Base-by-base conservation (phyloP, 2,113 vertebrate genomes). In the Ia io region DNA sequence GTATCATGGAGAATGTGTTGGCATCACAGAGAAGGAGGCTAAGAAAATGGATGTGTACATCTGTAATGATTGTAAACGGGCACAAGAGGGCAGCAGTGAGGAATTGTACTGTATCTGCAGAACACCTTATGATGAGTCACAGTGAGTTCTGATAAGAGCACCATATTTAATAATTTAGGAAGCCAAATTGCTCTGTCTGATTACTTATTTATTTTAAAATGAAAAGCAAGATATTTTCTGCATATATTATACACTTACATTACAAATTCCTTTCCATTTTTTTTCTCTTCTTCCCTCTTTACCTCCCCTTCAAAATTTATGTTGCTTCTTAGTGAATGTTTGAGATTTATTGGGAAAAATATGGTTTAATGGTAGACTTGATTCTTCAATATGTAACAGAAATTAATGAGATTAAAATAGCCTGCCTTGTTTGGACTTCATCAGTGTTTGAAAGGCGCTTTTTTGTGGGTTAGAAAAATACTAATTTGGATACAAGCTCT, bases 21-120 rank as follows among this genome's bases (percentile, higher is more conserved):
- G 99, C 96, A 99, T 99, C 99, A 99, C 99, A 51, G 99, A 99
- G 98, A 99, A 99, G 98, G 99, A 99, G 98, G 99, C 99, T 98
- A 99, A 99, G 99, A 99, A 99, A 99, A 98, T 99, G 98, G 99
- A 99, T 98, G 99, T 99, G 99, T 99, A 99, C 98, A 99, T 99
- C 98, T 99, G 99, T 97, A 99, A 99, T 96, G 99, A 99, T 98
- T 99, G 99, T 98, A 99, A 99, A 98, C 98, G 99, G 89, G 99
- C 99, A 97, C 99, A 99, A 98, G 99, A 99, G 98, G 99, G 99
- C 98, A 99, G 98, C 99, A 99, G 98, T 95, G 99, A 99, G 98
- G 99, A 99, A 98, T 98, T 99, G 98, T 99, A 99, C 98, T 99
- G 99, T 99, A 99, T 99, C 98, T 99, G 99, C 98, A 98, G 98